Base-by-base conservation (phyloP, 2,113 vertebrate species). In the Tiliqua scincoides region DNA sequence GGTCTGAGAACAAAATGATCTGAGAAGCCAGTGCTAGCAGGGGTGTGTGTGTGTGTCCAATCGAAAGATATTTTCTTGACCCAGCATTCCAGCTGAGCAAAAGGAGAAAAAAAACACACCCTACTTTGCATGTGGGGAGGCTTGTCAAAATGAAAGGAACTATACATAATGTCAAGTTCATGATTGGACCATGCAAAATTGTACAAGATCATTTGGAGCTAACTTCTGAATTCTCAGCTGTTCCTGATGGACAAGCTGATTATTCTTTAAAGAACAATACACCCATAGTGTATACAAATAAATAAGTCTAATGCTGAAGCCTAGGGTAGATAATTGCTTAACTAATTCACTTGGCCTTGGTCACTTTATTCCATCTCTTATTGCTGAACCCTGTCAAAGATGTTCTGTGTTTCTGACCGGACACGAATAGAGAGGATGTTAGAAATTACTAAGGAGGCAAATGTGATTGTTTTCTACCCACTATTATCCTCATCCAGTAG, bases 161-260 rank as follows among this genome's bases (percentile, higher is more conserved):
- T 37, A 62, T 5, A 62, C 14, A 73, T 73, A 63, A 73, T 35
- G 20, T 35, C 23, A 80, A 20, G 25, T 85, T 43, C 37, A 72
- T 77, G 14, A 61, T 23, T 85, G 54, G 35, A 62, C 52, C 76
- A 48, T 85, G 68, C 40, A 48, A 86, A 80, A 86, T 86, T 86
- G 30, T 72, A 48, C 70, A 86, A 54, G n/a, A 80, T 73, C 9
- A n/a, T 73, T 73, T 72, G 37, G 85, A 80, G 40, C 59, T 2
- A 2, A 43, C 40, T 72, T 25, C 23, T 72, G 35, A 72, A 80
- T 79, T 80, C 59, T 76, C 83, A 85, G 83, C 77, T 80, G 57
- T 86, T 86, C 37, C 3, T 74, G 77, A 63, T 59, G 59, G 61
- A 86, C 17, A 74, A 73, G n/a, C 68, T 86, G 57, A 74, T 86